Percentiles rank a stretch among this genome's conserved stretches.
Evolutionary conservation across 2,888 invertebrate genomes (phyloP).

Genomic region (Cataglyphis cursor): DNA sequence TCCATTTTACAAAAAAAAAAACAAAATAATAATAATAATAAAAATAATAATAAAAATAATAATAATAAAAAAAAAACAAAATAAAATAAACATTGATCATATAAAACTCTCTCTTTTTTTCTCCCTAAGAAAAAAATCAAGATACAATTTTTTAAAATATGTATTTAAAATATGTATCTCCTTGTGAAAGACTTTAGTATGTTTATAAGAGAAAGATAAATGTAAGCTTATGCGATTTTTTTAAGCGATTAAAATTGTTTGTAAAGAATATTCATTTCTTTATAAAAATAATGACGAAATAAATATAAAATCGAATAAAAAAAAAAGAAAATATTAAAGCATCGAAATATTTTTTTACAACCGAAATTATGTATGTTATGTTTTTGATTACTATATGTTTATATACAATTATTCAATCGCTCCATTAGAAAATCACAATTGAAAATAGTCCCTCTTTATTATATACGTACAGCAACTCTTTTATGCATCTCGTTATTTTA

Average conservation of each 20-base stretch:
- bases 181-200: not conserved
- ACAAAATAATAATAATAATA: not conserved
- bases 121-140: not conserved
- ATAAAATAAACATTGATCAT: slow-evolving; percentile 2
- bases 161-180: not conserved
- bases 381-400: slow-evolving; percentile 45
- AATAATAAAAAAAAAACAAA: not conserved
- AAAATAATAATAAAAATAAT: not conserved
- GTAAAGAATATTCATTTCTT: not conserved
- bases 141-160: slow-evolving; percentile 16
- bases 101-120: not conserved
- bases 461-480: slow-evolving; percentile 27
- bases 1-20: not conserved
- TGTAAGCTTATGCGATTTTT: not conserved
- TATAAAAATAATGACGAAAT: slow-evolving; percentile 2
- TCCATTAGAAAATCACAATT: slow-evolving; percentile 40
- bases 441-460: slow-evolving; percentile 37
- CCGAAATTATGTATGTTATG: slow-evolving; percentile 30
- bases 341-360: not conserved
- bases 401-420: slow-evolving; percentile 33
- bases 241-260: slow-evolving; percentile 5
- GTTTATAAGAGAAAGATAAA: not conserved
- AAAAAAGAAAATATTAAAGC: not conserved
- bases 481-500: not conserved
- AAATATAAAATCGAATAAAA: slow-evolving; percentile 10